Evolutionary conservation across 2,113 vertebrate species (phyloP), one percentile per base, ranked within the genome.

Genomic region (Hymenochirus boettgeri): DNA sequence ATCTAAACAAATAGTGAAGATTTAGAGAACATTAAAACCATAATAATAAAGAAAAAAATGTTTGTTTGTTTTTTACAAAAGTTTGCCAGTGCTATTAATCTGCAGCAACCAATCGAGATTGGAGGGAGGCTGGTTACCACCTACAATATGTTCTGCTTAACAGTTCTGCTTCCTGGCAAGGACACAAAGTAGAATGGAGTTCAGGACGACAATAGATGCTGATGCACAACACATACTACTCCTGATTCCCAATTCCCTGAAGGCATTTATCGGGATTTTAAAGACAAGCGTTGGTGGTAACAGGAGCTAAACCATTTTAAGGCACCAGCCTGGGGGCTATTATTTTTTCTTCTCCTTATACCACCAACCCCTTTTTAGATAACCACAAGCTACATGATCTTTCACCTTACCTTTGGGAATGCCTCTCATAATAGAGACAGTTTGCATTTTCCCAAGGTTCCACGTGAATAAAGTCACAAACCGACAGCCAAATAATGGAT

Each of bases 371-470:
- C 60, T 33, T 70, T 71, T 67, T 57, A 74, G 37, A 69, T 52
- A 72, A 65, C 54, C 63, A 47, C 29, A 61, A 59, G 54, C 70
- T 62, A 62, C 54, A 66, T 35, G 54, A 70, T 74, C 76, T 78
- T 75, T 82, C 71, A 77, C 80, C 76, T 65, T 48, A 25, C 51
- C 66, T 58, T 77, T 81, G 76, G 83, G 69, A 73, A 27, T 6
- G 53, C 4, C 29, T 35, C 18, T 21, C 21, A 57, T 46, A 60
- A 57, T 48, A 47, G 65, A 60, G 69, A 26, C 45, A 65, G 23
- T 69, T 52, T 65, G 27, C 57, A 48, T 61, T 69, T 69, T 63
- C 46, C 69, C 58, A 56, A 64, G 61, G 65, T 57, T 61, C 42
- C 57, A 61, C 61, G 58, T 69, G 60, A 64, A 62, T 61, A 27